phyloP scores from a whole-genome alignment of 2,888 invertebrate species.

The Dascillus cervinus region DNA sequence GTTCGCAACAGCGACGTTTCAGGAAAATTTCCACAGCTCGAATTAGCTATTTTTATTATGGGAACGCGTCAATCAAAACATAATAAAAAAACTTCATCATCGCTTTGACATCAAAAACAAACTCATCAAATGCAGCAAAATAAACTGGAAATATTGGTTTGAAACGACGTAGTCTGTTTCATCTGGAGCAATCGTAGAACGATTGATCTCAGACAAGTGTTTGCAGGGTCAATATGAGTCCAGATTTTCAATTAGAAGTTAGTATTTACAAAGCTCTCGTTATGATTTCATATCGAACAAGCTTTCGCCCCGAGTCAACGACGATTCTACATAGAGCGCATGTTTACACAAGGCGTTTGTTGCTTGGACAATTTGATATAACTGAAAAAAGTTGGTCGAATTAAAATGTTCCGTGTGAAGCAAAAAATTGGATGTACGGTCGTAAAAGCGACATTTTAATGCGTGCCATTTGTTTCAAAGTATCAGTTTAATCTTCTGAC shows the following conservation, averaged over 20 bases:
- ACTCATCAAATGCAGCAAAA: slow-evolving; percentile 36
- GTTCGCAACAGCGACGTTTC: no score
- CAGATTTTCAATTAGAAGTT: slow-evolving; percentile 44
- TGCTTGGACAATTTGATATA: no score
- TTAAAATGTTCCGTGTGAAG: no score
- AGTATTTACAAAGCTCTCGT: slow-evolving; percentile 43
- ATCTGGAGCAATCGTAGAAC: slow-evolving; percentile 31
- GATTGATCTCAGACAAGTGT: slow-evolving; percentile 42
- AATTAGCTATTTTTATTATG: no score
- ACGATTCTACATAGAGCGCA: slow-evolving; percentile 23
- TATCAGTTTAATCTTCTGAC: no score
- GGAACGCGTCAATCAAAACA: no score
- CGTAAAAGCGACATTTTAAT: no score
- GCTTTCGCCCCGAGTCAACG: slow-evolving; percentile 27
- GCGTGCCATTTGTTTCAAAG: no score
- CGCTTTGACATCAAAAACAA: slow-evolving; percentile 34
- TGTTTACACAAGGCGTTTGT: slow-evolving; percentile 25
- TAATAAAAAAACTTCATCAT: slow-evolving; percentile 34
- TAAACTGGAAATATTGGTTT: slow-evolving; percentile 25
- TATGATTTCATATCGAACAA: slow-evolving; percentile 44
- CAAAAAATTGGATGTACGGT: no score
- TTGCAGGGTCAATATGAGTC: slow-evolving; percentile 43
- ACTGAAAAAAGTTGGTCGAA: no score
- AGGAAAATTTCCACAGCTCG: no score
- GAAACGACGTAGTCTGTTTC: slow-evolving; percentile 26